These are phyloP conservation scores for Drosophila mauritiana DNA, from an alignment of 1,140 invertebrate species.

Conservation along the genomic window DNA sequence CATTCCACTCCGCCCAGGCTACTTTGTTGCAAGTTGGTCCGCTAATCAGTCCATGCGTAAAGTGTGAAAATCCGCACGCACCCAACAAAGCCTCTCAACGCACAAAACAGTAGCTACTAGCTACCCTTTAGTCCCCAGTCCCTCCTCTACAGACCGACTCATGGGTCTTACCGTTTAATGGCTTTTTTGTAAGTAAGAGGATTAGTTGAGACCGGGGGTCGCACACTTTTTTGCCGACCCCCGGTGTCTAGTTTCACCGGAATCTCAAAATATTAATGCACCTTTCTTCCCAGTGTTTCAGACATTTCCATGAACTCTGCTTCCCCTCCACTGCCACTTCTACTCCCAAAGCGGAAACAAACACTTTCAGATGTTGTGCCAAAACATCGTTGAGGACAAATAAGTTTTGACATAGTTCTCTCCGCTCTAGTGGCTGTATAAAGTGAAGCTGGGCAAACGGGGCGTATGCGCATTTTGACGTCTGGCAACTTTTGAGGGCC, in stretches of 20 bases:
- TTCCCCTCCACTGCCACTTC: not conserved
- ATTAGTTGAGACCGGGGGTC: conserved; percentile 47
- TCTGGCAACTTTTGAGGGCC: conserved; percentile 25
- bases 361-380: conserved; percentile 33
- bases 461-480: conserved; percentile 8
- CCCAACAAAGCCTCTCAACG: conserved; percentile 11
- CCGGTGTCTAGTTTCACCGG: conserved; percentile 1
- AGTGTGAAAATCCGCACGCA: conserved; percentile 57
- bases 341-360: conserved; percentile 26
- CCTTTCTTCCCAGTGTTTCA: not conserved
- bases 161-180: conserved; percentile 43
- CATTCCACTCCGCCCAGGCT: not conserved
- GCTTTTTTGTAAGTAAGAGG: conserved; percentile 60
- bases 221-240: conserved; percentile 30
- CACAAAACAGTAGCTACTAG: conserved; percentile 4
- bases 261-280: not conserved
- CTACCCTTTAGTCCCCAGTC: too few relatives aligned
- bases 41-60: conserved; percentile 33
- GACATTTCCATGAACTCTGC: not conserved
- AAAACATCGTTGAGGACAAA: conserved; percentile 13
- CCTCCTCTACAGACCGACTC: not conserved
- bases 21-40: not conserved
- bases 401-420: conserved; percentile 53
- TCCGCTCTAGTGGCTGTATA: conserved; percentile 1
- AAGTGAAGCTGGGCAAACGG: not conserved